Conservation (phyloP, 2,113 vertebrate genomes). For the Callipepla californica region DNA sequence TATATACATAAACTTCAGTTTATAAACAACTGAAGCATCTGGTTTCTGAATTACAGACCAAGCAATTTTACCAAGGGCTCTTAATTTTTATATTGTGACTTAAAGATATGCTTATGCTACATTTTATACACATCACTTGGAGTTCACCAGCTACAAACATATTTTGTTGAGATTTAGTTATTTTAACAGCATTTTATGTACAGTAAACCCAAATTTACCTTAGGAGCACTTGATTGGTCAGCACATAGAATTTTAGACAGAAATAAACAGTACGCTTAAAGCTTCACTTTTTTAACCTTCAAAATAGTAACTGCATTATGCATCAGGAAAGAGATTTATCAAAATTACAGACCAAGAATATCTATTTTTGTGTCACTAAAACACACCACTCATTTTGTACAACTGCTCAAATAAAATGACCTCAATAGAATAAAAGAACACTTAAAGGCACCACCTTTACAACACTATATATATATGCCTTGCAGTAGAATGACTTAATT, state of each 20-base stretch:
- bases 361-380: background rate
- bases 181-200: background rate
- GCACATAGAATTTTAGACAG: slow-evolving; percentile 28
- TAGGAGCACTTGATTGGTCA: slow-evolving; percentile 32
- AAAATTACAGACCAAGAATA: slow-evolving; percentile 13
- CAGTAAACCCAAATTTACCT: slow-evolving; percentile 22
- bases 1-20: background rate
- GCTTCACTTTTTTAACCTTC: slow-evolving; percentile 26
- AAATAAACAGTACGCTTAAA: slow-evolving; percentile 11
- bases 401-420: background rate
- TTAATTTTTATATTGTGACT: slow-evolving; percentile 5
- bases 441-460: background rate
- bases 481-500: background rate
- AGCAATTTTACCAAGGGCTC: background rate
- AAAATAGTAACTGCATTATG: slow-evolving; percentile 27
- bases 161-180: background rate
- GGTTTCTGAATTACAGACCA: background rate
- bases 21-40: background rate
- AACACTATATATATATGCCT: background rate
- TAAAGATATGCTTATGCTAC: background rate
- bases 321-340: background rate
- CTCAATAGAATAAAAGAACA: background rate
- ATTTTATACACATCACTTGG: background rate
- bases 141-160: background rate
- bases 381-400: background rate